Conservation (phyloP, 2,888 invertebrate species). For the Ptychoptera albimana region DNA sequence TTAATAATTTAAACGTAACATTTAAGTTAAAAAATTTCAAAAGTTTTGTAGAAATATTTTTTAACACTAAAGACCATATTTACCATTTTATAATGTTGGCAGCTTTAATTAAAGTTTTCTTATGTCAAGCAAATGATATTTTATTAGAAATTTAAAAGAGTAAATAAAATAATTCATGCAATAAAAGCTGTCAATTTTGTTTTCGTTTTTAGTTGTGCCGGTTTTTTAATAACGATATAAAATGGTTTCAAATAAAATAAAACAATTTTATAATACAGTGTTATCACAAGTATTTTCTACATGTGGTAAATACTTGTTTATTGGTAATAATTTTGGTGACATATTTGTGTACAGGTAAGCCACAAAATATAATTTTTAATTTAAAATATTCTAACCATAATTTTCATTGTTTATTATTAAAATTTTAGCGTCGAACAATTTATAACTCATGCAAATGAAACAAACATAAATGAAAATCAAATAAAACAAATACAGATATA, state of each 20-base stretch:
- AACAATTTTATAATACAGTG: slow-evolving; percentile 63
- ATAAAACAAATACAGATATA: slow-evolving; percentile 21
- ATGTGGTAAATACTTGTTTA: slow-evolving; percentile 65
- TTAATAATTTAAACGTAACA: too few relatives aligned
- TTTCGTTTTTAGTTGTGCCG: too few relatives aligned
- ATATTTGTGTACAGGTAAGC: slow-evolving; percentile 67
- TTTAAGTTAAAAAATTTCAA: too few relatives aligned
- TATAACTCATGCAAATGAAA: slow-evolving; percentile 33
- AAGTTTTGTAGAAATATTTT: too few relatives aligned
- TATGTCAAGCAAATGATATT: too few relatives aligned
- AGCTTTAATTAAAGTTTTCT: too few relatives aligned
- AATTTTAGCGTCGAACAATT: slow-evolving; percentile 10
- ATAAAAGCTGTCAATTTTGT: too few relatives aligned
- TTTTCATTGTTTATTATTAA: slow-evolving; percentile 5
- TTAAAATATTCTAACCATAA: slow-evolving; percentile 1
- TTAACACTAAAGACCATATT: too few relatives aligned
- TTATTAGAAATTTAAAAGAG: too few relatives aligned
- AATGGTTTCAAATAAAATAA: slow-evolving; percentile 16
- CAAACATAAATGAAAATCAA: slow-evolving; percentile 34
- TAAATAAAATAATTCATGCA: too few relatives aligned
- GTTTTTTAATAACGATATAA: too few relatives aligned
- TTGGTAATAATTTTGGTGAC: slow-evolving; percentile 73
- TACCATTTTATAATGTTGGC: too few relatives aligned
- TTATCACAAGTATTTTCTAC: slow-evolving; percentile 69
- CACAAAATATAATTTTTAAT: background rate